Evolutionary conservation across 2,113 vertebrate genomes (phyloP).

Genomic region (Callipepla squamata): DNA sequence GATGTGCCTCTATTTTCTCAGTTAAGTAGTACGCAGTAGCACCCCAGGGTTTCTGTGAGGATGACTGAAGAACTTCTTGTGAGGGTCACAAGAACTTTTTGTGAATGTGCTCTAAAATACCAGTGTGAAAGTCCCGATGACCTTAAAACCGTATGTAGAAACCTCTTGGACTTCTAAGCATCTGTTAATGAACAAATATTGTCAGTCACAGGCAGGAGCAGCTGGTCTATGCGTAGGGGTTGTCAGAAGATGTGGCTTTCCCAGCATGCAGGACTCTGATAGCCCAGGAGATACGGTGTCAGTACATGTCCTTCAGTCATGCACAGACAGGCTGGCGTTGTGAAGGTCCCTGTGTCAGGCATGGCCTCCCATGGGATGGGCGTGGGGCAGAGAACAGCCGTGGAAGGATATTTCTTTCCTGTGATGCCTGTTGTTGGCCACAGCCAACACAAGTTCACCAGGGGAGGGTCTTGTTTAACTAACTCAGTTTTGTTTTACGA

Average conservation of each 20-base stretch:
- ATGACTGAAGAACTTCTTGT: not conserved
- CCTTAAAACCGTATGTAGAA: not conserved
- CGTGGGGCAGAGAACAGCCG: not conserved
- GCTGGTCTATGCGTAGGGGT: conserved; percentile 5
- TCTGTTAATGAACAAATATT: not conserved
- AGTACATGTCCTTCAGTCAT: not conserved
- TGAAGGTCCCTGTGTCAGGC: not conserved
- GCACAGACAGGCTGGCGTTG: not conserved
- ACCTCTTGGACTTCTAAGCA: not conserved
- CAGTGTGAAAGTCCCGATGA: not conserved
- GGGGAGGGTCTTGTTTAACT: not conserved
- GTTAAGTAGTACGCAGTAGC: rapidly evolving
- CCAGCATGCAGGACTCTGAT: not conserved
- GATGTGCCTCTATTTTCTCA: not conserved
- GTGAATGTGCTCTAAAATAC: not conserved
- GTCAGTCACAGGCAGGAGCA: conserved; percentile 29
- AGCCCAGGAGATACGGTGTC: not conserved
- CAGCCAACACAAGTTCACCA: no score
- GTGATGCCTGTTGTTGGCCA: not conserved
- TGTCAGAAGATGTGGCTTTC: conserved; percentile 24
- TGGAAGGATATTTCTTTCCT: not conserved
- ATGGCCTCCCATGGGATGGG: not conserved
- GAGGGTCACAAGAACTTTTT: not conserved
- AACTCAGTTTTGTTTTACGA: not conserved
- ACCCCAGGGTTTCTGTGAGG: not conserved